Evolutionary conservation across 1,140 invertebrate genomes (phyloP), one percentile per base, ranked within the genome.

Genomic region (Drosophila nasuta): DNA sequence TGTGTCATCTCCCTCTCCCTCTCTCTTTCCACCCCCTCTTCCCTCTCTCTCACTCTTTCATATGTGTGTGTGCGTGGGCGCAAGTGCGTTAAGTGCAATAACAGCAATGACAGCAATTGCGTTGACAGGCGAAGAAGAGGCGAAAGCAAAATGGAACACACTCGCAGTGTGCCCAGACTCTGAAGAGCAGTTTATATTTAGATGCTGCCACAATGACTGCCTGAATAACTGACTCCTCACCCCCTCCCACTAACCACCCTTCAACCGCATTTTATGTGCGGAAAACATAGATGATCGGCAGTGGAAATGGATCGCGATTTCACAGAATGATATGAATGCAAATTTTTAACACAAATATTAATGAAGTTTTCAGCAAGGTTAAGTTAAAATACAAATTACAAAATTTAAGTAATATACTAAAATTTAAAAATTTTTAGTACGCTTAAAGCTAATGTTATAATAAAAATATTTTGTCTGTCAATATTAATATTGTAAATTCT

Each of bases 51-150:
- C 35, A n/a, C 15, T 49, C 30, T 35, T 15, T 15, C 41, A 35
- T 72, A 54, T 67, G 67, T 54, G 25, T 41, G 41, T 60, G 51
- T 43, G 59, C 43, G 60, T 64, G 82, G 79, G 76, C 72, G 82
- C 82, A 80, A 80, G 83, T 87, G 83, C 82, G 83, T 87, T 87
- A 82, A 87, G 83, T 88, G 83, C 83, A 87, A 79, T 88, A 86
- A 79, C 83, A 86, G 82, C 81, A 85, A 75, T 85, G 82, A 86
- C 82, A 85, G 81, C 82, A 87, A 87, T 82, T 87, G 82, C 79
- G 82, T 69, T 87, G 82, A 82, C 82, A 87, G 83, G 48, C 79
- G 43, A 38, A 38, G 35, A 38, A 33, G 30, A 63, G 13, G 64
- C 64, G 54, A 48, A 45, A 38, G 76, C 79, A 82, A 87, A 87